Evolutionary conservation across 1,140 invertebrate species (phyloP).

Genomic region (Drosophila ohnishii): DNA sequence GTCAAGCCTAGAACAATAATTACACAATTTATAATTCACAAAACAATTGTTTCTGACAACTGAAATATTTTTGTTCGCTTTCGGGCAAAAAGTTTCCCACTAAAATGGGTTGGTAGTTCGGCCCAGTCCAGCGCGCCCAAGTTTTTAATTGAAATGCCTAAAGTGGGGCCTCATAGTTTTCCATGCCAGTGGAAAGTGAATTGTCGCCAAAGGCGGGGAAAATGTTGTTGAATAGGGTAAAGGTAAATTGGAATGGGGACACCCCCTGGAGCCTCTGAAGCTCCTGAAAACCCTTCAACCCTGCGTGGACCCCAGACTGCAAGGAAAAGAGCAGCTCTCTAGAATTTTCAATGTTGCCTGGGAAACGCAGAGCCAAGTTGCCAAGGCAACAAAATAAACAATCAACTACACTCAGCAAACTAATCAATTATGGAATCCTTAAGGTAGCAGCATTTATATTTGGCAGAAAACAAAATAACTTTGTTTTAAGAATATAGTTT

Average conservation of each 20-base stretch:
- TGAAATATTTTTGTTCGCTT: slow-evolving; percentile 49
- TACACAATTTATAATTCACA: slow-evolving; percentile 73
- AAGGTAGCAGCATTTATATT: background rate
- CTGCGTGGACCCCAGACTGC: background rate
- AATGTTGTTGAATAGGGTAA: slow-evolving; percentile 29
- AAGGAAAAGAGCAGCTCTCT: slow-evolving; percentile 4
- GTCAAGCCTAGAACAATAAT: slow-evolving; percentile 67
- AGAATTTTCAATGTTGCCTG: slow-evolving; percentile 26
- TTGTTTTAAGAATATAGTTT: background rate
- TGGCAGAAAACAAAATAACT: background rate
- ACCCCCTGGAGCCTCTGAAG: background rate
- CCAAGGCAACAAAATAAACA: slow-evolving; percentile 36
- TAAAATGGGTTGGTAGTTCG: slow-evolving; percentile 32
- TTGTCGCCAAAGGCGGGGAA: slow-evolving; percentile 26
- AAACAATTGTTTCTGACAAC: slow-evolving; percentile 77
- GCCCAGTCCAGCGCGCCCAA: slow-evolving; percentile 24
- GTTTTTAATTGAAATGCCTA: slow-evolving; percentile 73
- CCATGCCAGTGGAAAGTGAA: slow-evolving; percentile 42
- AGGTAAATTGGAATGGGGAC: background rate
- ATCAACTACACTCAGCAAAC: slow-evolving; percentile 5
- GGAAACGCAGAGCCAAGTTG: slow-evolving; percentile 12
- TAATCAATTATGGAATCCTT: background rate
- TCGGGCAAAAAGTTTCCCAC: slow-evolving; percentile 48
- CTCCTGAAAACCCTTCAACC: background rate
- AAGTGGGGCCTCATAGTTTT: slow-evolving; percentile 34